Conservation (phyloP, 2,888 invertebrate species). For the Metopia argyrocephala region DNA sequence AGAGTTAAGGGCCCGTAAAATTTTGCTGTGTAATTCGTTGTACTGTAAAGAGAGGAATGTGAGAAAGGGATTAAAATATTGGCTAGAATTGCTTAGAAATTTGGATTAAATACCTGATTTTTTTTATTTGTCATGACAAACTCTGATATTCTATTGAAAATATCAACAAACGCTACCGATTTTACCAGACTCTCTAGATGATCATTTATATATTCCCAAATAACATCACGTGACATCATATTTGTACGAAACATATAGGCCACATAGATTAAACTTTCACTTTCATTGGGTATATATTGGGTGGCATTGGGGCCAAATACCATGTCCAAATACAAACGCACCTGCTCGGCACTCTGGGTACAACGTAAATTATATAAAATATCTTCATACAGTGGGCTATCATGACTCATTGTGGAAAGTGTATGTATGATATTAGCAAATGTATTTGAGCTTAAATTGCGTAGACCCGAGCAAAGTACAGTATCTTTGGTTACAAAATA, state of each 20-base stretch:
- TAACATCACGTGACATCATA: conserved; percentile 67
- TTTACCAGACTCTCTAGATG: conserved; percentile 70
- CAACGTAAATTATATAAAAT: conserved; percentile 74
- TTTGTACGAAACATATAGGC: conserved; percentile 71
- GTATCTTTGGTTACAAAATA: conserved; percentile 68
- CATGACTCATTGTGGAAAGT: conserved; percentile 64
- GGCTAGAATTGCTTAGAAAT: not conserved
- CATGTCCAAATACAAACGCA: conserved; percentile 70
- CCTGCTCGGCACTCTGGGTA: conserved; percentile 69
- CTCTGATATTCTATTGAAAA: conserved; percentile 72
- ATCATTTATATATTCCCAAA: conserved; percentile 72
- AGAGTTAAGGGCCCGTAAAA: conserved; percentile 64
- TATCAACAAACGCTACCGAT: conserved; percentile 67
- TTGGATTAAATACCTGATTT: conserved; percentile 65
- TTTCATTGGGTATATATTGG: conserved; percentile 67
- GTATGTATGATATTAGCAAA: conserved; percentile 69
- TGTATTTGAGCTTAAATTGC: conserved; percentile 69
- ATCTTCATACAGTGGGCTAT: conserved; percentile 69
- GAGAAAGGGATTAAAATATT: not conserved
- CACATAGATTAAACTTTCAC: conserved; percentile 72
- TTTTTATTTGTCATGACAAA: conserved; percentile 67
- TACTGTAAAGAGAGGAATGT: conserved; percentile 66
- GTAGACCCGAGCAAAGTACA: conserved; percentile 71
- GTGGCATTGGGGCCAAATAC: conserved; percentile 72
- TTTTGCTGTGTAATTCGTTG: conserved; percentile 65